Percentiles rank a stretch among this genome's conserved stretches.
phyloP scores from a whole-genome alignment of 1,140 invertebrate genomes.

The Lethocerus indicus region DNA sequence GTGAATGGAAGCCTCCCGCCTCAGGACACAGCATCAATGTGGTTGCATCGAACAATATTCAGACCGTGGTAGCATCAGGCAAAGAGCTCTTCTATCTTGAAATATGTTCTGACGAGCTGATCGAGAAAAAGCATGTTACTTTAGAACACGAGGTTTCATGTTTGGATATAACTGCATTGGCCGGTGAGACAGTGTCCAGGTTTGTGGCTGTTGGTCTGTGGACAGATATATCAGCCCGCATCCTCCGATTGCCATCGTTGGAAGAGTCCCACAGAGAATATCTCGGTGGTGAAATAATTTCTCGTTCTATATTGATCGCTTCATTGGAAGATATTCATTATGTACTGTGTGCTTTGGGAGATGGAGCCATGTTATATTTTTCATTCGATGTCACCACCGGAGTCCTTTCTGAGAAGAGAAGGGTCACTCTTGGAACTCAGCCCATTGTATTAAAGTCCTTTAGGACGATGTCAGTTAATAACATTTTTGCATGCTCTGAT shows the following conservation, averaged over 20 bases:
- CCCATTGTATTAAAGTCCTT: constrained; percentile 89
- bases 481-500: constrained; percentile 98
- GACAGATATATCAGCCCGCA: constrained; percentile 91
- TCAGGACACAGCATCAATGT: constrained; percentile 65
- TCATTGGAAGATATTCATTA: constrained; percentile 77
- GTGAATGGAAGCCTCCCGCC: constrained; percentile 64
- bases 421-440: constrained; percentile 87
- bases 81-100: constrained; percentile 79
- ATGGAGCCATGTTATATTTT: constrained; percentile 96
- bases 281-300: constrained; percentile 88
- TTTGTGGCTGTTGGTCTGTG: constrained; percentile 87
- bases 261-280: constrained; percentile 67
- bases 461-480: constrained; percentile 76
- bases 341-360: constrained; percentile 81
- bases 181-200: constrained; percentile 33
- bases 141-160: constrained; percentile 92
- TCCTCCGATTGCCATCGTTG: constrained; percentile 62
- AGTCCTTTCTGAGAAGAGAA: constrained; percentile 62
- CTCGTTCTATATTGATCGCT: constrained; percentile 85
- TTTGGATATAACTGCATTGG: constrained; percentile 77
- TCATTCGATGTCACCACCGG: constrained; percentile 56
- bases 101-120: constrained; percentile 46
- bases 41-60: constrained; percentile 64
- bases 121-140: constrained; percentile 40
- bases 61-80: constrained; percentile 78